Conservation (phyloP, 2,113 vertebrate genomes). For the Pedetes capensis region DNA sequence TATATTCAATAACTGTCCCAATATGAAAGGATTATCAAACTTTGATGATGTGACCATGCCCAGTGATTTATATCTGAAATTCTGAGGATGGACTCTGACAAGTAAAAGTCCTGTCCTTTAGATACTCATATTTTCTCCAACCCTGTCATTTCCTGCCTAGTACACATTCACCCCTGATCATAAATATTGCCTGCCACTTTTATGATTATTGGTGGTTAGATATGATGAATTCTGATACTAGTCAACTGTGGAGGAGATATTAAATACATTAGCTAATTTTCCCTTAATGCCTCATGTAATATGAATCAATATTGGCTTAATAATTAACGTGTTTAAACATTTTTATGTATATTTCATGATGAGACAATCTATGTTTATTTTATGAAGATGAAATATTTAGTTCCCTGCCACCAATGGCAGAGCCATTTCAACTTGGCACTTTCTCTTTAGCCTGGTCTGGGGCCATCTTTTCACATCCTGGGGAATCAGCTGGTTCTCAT, state of each 20-base stretch:
- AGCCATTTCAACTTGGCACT: constrained; percentile 68
- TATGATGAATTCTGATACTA: constrained; percentile 87
- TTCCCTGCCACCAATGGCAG: constrained; percentile 72
- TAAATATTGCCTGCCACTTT: constrained; percentile 85
- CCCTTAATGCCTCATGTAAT: constrained; percentile 86
- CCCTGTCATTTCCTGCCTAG: constrained; percentile 60
- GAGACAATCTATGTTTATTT: constrained; percentile 87
- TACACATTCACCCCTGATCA: constrained; percentile 49
- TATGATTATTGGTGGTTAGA: constrained; percentile 86
- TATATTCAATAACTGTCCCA: constrained; percentile 58
- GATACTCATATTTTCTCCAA: constrained; percentile 59
- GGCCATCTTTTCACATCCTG: constrained; percentile 65
- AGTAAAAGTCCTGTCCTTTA: constrained; percentile 52
- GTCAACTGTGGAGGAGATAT: constrained; percentile 81
- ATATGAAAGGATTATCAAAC: constrained; percentile 68
- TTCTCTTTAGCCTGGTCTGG: constrained; percentile 69
- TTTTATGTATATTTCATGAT: constrained; percentile 88
- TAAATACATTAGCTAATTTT: constrained; percentile 87
- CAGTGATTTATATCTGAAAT: constrained; percentile 66
- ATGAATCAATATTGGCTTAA: constrained; percentile 90
- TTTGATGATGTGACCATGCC: constrained; percentile 44
- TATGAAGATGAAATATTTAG: constrained; percentile 88
- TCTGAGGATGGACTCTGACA: background rate
- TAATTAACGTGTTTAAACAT: constrained; percentile 90
- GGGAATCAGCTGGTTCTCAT: constrained; percentile 31